phyloP scores from a whole-genome alignment of 1,140 invertebrate genomes.

The Heterodera schachtii region DNA sequence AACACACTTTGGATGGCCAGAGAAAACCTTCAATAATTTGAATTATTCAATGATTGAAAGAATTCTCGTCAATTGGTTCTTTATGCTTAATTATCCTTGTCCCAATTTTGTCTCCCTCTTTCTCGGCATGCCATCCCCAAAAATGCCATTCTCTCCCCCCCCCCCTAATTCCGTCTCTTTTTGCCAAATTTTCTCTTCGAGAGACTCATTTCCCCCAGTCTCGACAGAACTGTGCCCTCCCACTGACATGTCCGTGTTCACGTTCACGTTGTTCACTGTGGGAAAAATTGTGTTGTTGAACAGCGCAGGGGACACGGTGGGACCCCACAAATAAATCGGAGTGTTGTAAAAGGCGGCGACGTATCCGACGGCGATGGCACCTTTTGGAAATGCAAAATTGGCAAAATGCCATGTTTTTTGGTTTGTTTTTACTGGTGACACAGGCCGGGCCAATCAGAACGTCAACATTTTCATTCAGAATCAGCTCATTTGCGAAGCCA shows the following conservation, averaged over 20 bases:
- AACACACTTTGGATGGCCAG: slow-evolving; percentile 35
- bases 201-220: not conserved
- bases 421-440: slow-evolving; percentile 27
- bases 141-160: too few species aligned
- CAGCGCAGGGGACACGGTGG: slow-evolving; percentile 35
- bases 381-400: slow-evolving; percentile 13
- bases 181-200: too few species aligned
- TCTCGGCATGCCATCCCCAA: too few species aligned
- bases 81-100: too few species aligned
- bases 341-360: slow-evolving; percentile 42
- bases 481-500: slow-evolving; percentile 44
- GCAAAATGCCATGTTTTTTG: not conserved
- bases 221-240: not conserved
- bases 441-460: slow-evolving; percentile 48
- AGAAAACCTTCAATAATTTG: not conserved
- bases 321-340: slow-evolving; percentile 48
- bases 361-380: slow-evolving; percentile 23
- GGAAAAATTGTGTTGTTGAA: slow-evolving; percentile 36
- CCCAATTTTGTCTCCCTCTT: too few species aligned
- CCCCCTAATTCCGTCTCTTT: too few species aligned
- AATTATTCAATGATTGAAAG: too few species aligned
- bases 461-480: slow-evolving; percentile 40
- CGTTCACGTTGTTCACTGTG: slow-evolving; percentile 39
- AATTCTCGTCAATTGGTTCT: too few species aligned
- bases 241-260: slow-evolving; percentile 38